Evolutionary conservation across 2,888 invertebrate species (phyloP).

Genomic region (Harpalus rufipes): DNA sequence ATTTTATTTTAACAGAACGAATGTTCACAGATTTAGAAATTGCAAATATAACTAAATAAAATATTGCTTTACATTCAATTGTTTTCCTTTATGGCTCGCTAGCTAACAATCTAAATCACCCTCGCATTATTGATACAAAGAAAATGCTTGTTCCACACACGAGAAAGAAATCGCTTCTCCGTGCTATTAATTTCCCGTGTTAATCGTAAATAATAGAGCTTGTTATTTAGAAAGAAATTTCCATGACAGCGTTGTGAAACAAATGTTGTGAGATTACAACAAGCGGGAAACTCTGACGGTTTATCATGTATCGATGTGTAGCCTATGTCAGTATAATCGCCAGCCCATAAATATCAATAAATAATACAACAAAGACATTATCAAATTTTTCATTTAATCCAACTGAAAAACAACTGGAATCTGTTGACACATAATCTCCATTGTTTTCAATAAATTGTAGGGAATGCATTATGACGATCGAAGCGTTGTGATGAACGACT

Average conservation of each 20-base stretch:
- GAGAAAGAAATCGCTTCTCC: neutral
- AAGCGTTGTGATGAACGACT: neutral
- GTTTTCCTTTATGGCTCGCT: too few relatives aligned
- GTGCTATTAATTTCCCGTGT: neutral
- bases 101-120: too few relatives aligned
- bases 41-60: too few relatives aligned
- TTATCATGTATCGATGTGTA: constrained; percentile 26
- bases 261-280: constrained; percentile 41
- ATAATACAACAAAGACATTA: constrained; percentile 46
- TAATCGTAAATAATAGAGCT: constrained; percentile 5
- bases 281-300: neutral
- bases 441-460: constrained; percentile 29
- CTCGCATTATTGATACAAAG: too few relatives aligned
- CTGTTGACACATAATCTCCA: constrained; percentile 46
- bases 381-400: constrained; percentile 53
- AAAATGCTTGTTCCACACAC: too few relatives aligned
- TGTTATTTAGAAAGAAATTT: neutral
- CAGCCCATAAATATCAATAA: constrained; percentile 45
- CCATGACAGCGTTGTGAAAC: neutral
- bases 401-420: constrained; percentile 27
- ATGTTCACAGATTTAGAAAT: too few relatives aligned
- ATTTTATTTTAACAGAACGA: too few relatives aligned
- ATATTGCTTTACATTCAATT: too few relatives aligned
- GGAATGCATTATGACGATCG: neutral
- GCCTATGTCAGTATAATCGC: constrained; percentile 37